These are phyloP conservation scores for Beris chalybata DNA, from an alignment of 2,888 invertebrate species.

Conservation along the genomic window DNA sequence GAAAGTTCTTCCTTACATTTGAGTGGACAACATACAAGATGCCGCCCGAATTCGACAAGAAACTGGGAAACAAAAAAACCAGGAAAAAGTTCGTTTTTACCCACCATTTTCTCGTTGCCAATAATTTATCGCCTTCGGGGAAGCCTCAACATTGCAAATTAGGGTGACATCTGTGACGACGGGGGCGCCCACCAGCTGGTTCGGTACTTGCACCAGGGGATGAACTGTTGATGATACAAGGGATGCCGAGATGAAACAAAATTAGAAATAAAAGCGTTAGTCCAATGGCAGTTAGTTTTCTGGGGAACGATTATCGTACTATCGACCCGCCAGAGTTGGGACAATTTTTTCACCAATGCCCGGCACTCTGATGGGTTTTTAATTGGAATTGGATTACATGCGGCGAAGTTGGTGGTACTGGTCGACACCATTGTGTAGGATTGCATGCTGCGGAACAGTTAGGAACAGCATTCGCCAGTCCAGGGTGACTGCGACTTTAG, in stretches of 20 bases:
- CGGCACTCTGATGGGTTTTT: slow-evolving; percentile 50
- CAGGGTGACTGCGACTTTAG: no score
- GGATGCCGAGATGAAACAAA: slow-evolving; percentile 12
- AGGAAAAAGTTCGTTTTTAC: slow-evolving; percentile 43
- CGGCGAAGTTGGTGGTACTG: background rate
- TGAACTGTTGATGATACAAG: slow-evolving; percentile 66
- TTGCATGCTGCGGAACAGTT: no score
- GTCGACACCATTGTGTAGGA: background rate
- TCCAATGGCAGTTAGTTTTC: slow-evolving; percentile 39
- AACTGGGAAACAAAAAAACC: no score
- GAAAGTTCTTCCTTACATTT: background rate
- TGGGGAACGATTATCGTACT: slow-evolving; percentile 37
- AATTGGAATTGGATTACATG: slow-evolving; percentile 52
- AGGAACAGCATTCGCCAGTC: no score
- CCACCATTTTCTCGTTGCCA: slow-evolving; percentile 90
- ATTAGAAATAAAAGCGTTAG: slow-evolving; percentile 26
- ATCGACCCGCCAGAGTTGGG: slow-evolving; percentile 27
- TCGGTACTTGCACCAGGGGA: slow-evolving; percentile 89
- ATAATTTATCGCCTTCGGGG: slow-evolving; percentile 91
- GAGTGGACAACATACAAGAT: background rate
- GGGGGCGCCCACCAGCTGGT: slow-evolving; percentile 89
- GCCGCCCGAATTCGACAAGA: background rate
- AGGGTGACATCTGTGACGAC: slow-evolving; percentile 82
- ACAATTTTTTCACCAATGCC: slow-evolving; percentile 18
- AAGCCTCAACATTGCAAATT: slow-evolving; percentile 86